Percentiles rank a stretch among this genome's conserved stretches.
Conservation (phyloP, 2,797 vertebrate species). For the Manis pentadactyla region DNA sequence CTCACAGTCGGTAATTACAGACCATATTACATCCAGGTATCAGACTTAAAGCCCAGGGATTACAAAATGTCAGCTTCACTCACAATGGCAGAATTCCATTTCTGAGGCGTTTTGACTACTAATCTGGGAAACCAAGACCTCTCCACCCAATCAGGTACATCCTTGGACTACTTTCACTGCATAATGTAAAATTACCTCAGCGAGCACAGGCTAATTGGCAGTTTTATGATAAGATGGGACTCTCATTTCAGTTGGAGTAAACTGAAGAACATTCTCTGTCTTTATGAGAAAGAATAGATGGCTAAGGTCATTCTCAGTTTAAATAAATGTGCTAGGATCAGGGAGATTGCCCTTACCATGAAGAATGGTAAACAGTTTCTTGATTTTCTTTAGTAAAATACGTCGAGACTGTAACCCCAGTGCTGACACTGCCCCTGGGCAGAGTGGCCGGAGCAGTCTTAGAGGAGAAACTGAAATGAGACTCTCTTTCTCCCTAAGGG, state of each 20-base stretch:
- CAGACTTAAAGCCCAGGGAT: neutral
- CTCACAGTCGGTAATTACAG: neutral
- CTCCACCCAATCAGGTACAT: neutral
- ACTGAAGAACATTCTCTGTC: neutral
- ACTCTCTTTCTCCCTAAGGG: neutral
- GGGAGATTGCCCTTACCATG: neutral
- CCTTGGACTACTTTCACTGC: neutral
- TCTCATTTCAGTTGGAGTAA: neutral
- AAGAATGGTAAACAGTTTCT: neutral
- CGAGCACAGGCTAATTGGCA: neutral
- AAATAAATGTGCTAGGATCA: neutral
- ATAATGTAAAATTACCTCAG: constrained; percentile 18
- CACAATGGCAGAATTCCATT: neutral
- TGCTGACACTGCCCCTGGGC: neutral
- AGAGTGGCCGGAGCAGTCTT: neutral
- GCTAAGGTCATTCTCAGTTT: neutral
- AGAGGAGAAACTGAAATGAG: neutral
- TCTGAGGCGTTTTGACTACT: constrained; percentile 19
- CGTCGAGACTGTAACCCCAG: neutral
- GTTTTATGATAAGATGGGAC: neutral
- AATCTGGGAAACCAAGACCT: neutral
- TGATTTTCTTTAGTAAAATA: neutral
- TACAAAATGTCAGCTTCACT: neutral
- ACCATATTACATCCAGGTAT: neutral
- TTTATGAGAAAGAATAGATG: neutral